phyloP scores from a whole-genome alignment of 2,888 invertebrate species.

The Drosophila anomelani region DNA sequence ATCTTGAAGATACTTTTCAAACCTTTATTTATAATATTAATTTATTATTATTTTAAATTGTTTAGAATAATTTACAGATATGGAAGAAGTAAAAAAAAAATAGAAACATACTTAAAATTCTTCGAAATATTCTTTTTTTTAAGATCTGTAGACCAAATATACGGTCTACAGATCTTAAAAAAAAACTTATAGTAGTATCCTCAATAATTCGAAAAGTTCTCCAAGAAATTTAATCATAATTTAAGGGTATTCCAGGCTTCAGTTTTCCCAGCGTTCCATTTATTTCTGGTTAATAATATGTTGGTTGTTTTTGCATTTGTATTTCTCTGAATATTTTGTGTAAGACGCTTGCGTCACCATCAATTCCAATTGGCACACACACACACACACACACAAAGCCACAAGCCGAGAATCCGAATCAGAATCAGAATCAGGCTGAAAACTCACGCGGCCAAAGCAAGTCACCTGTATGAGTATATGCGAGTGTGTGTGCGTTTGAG shows the following conservation, averaged over 20 bases:
- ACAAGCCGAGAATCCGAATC: conserved; percentile 14
- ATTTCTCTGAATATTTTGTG: conserved; percentile 47
- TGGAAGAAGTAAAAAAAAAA: no score
- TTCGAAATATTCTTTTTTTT: no score
- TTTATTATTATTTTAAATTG: no score
- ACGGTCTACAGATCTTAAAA: no score
- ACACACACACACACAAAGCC: background rate
- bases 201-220: no score
- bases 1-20: background rate
- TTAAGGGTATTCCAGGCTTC: background rate
- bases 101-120: no score
- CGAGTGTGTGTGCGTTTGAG: conserved; percentile 11
- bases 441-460: conserved; percentile 46
- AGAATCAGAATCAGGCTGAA: conserved; percentile 27
- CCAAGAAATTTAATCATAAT: background rate
- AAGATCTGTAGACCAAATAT: no score
- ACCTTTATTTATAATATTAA: no score
- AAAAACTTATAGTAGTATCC: background rate
- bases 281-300: conserved; percentile 27
- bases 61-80: no score
- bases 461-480: conserved; percentile 23
- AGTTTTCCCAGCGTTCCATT: background rate
- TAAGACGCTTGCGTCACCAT: conserved; percentile 53
- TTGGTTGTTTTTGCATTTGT: conserved; percentile 14
- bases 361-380: conserved; percentile 31